Evolutionary conservation across 2,888 invertebrate genomes (phyloP).

Genomic region (Mythimna albipuncta): DNA sequence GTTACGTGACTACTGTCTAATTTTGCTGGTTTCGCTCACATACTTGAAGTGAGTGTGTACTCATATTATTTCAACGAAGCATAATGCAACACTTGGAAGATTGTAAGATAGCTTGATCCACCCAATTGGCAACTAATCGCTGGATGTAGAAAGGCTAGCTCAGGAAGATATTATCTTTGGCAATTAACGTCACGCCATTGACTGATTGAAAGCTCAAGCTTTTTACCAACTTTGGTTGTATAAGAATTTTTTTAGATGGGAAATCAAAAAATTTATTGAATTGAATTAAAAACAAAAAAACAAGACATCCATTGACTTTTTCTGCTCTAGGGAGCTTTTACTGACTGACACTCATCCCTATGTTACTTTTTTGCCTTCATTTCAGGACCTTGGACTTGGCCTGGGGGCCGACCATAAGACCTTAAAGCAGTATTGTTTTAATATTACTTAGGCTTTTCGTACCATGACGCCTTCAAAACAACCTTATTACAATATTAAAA

Average conservation of each 20-base stretch:
- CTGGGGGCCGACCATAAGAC: no score
- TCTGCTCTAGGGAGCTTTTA: no score
- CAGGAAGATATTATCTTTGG: background rate
- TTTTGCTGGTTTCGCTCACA: background rate
- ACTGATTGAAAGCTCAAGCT: background rate
- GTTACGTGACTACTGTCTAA: slow-evolving; percentile 11
- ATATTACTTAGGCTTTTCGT: no score
- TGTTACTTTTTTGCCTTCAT: no score
- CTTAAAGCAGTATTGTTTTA: no score
- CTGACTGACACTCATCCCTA: no score
- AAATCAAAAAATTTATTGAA: no score
- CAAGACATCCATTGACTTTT: no score
- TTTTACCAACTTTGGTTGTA: background rate
- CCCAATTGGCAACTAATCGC: background rate
- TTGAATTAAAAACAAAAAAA: no score
- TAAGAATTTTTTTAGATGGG: background rate
- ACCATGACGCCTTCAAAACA: no score
- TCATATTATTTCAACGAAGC: background rate
- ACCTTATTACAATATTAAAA: no score
- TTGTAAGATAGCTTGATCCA: background rate
- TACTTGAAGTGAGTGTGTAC: background rate
- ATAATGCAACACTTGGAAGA: background rate
- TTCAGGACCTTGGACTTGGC: no score
- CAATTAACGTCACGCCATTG: background rate
- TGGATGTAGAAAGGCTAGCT: background rate